Percentiles rank a stretch among this genome's conserved stretches.
phyloP scores from a whole-genome alignment of 2,113 vertebrate species.

The Clarias batrachus region DNA sequence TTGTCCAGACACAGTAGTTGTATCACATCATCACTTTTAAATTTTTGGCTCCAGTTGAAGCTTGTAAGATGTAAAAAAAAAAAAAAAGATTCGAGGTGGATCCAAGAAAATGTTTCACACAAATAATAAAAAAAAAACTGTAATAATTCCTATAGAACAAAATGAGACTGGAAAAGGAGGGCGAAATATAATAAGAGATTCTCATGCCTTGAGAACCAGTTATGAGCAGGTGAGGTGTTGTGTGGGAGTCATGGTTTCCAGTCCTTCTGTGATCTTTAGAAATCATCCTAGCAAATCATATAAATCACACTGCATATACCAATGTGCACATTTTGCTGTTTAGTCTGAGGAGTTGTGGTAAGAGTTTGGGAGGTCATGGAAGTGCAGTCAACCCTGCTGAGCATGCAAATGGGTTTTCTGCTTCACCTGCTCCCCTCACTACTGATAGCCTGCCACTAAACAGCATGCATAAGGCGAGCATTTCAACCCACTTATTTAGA shows the following conservation, averaged over 20 bases:
- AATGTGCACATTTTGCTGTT: background rate
- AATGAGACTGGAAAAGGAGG: background rate
- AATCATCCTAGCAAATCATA: background rate
- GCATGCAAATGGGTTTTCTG: constrained; percentile 27
- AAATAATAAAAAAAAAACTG: background rate
- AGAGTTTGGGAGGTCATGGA: background rate
- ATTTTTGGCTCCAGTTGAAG: background rate
- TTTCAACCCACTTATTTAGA: constrained; percentile 13
- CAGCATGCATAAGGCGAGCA: background rate
- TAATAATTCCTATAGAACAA: background rate
- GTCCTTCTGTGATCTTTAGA: background rate
- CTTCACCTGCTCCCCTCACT: constrained; percentile 29
- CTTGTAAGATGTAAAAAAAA: background rate
- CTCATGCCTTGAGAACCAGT: background rate
- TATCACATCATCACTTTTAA: background rate
- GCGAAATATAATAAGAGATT: background rate
- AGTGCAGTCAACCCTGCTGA: constrained; percentile 12
- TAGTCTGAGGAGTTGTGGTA: background rate
- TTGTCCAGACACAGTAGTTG: background rate
- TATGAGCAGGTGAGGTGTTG: background rate
- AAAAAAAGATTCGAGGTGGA: background rate
- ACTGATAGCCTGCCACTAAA: background rate
- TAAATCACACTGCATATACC: background rate
- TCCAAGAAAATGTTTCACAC: background rate
- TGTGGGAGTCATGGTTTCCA: background rate